phyloP scores from a whole-genome alignment of 2,888 invertebrate species.

The Melanostoma scalare region DNA sequence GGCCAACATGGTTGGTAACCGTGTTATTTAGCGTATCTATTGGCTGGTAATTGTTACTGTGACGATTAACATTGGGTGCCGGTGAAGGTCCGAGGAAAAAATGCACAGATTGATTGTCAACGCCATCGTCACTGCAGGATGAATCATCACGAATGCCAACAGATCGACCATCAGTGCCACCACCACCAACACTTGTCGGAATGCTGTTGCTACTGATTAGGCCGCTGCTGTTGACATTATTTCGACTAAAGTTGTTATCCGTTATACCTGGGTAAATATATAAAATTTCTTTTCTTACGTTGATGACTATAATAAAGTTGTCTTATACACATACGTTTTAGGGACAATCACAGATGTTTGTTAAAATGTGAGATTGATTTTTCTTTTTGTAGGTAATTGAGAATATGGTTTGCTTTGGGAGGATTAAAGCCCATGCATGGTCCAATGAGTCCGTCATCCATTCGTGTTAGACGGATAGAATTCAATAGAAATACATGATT shows the following conservation, averaged over 20 bases:
- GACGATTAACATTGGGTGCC: constrained; percentile 49
- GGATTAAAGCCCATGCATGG: too few relatives aligned
- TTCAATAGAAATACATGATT: too few relatives aligned
- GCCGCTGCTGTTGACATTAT: constrained; percentile 74
- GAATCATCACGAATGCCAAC: constrained; percentile 78
- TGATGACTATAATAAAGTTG: constrained; percentile 73
- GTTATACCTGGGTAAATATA: constrained; percentile 79
- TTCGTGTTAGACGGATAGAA: too few relatives aligned
- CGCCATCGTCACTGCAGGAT: constrained; percentile 79
- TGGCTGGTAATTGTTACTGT: constrained; percentile 53
- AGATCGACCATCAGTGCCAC: constrained; percentile 75
- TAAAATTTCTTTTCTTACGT: constrained; percentile 78
- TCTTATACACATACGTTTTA: constrained; percentile 57
- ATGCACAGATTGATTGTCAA: constrained; percentile 78
- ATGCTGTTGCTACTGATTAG: constrained; percentile 68
- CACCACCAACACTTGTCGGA: constrained; percentile 64
- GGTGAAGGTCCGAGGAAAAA: constrained; percentile 77
- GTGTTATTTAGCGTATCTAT: constrained; percentile 50
- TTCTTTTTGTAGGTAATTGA: constrained; percentile 12
- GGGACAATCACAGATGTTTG: constrained; percentile 66
- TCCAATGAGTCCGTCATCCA: too few relatives aligned
- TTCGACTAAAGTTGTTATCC: constrained; percentile 78
- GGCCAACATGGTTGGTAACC: constrained; percentile 63
- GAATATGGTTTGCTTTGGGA: not conserved
- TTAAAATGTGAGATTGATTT: constrained; percentile 44